Evolutionary conservation across 2,888 invertebrate species (phyloP).

Genomic region (Polylopha cassiicola): DNA sequence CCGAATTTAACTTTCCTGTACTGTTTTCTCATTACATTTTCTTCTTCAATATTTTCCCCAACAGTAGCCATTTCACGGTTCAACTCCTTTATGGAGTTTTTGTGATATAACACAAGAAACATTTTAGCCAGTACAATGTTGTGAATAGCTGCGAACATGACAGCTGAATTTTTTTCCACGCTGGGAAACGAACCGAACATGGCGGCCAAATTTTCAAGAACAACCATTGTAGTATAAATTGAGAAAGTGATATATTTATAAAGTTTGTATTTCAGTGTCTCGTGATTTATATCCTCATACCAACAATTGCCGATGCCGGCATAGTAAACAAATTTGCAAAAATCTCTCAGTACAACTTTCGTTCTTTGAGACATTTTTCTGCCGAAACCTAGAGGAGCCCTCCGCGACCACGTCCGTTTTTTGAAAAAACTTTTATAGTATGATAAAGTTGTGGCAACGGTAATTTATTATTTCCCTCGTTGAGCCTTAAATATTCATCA

Average conservation of each 20-base stretch:
- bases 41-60: constrained; percentile 51
- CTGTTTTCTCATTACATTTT: constrained; percentile 50
- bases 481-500: constrained; percentile 24
- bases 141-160: constrained; percentile 64
- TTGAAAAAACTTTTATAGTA: no score
- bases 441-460: no score
- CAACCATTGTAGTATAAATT: constrained; percentile 56
- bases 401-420: no score
- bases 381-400: neutral
- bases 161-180: constrained; percentile 62
- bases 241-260: constrained; percentile 50
- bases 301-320: constrained; percentile 60
- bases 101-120: constrained; percentile 55
- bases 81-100: constrained; percentile 55
- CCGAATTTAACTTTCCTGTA: constrained; percentile 53
- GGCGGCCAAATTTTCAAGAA: constrained; percentile 62
- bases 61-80: constrained; percentile 57
- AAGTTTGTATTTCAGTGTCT: constrained; percentile 43
- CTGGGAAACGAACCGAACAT: constrained; percentile 54
- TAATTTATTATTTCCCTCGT: constrained; percentile 2
- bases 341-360: constrained; percentile 42
- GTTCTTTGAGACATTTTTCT: constrained; percentile 45
- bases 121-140: constrained; percentile 61
- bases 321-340: constrained; percentile 58
- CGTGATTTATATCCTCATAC: constrained; percentile 47